A percentile compares a stretch with the other conserved stretches of the same genome.
Evolutionary conservation across 2,797 vertebrate species (phyloP).

Genomic region (Antennarius maculatus): DNA sequence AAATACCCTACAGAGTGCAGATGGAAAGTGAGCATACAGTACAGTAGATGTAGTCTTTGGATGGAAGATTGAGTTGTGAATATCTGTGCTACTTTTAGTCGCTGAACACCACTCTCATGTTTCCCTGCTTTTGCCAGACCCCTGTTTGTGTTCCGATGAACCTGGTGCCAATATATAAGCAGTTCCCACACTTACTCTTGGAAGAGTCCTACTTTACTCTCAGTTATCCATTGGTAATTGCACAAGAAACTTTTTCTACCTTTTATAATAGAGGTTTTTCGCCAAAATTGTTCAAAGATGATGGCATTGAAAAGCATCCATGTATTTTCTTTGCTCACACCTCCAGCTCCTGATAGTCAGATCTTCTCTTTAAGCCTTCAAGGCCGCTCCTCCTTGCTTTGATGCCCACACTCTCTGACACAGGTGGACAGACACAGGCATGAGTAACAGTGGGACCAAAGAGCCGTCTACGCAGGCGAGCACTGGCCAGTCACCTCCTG

Average conservation of each 20-base stretch:
- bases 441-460: conserved; percentile 81
- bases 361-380: conserved; percentile 61
- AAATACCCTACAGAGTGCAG: conserved; percentile 46
- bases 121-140: conserved; percentile 74
- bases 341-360: conserved; percentile 49
- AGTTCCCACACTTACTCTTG: conserved; percentile 71
- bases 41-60: conserved; percentile 61
- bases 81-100: conserved; percentile 82
- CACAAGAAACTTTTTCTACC: conserved; percentile 7
- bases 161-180: conserved; percentile 68
- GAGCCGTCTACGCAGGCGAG: conserved; percentile 72
- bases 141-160: conserved; percentile 65
- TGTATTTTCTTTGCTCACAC: conserved; percentile 24
- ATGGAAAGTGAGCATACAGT: conserved; percentile 52
- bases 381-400: conserved; percentile 70
- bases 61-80: conserved; percentile 77
- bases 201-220: conserved; percentile 46
- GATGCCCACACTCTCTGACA: conserved; percentile 74
- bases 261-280: neutral
- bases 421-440: conserved; percentile 78
- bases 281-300: neutral
- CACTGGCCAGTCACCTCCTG: conserved; percentile 66
- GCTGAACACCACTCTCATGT: conserved; percentile 74
- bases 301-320: conserved; percentile 20
- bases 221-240: conserved; percentile 19